Conservation (phyloP, 2,888 invertebrate species). For the Terebella lapidaria region DNA sequence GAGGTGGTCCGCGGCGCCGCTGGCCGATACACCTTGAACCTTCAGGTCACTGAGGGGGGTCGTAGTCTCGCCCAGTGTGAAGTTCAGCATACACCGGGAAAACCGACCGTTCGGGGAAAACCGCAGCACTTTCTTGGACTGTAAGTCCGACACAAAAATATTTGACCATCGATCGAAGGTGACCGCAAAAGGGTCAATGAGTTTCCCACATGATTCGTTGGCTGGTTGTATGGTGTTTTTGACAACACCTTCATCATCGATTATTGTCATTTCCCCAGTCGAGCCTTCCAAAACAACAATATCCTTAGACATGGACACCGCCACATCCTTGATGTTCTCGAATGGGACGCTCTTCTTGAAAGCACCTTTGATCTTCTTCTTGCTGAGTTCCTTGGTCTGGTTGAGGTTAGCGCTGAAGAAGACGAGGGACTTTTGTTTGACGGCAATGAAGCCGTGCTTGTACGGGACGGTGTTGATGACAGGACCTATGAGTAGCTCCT, state of each 20-base stretch:
- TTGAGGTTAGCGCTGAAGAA: conserved; percentile 8
- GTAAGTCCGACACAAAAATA: conserved; percentile 16
- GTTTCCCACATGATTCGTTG: conserved; percentile 10
- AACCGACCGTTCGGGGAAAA: conserved; percentile 12
- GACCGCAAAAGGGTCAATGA: conserved; percentile 10
- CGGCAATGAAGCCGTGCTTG: conserved; percentile 16
- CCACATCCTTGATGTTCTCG: conserved; percentile 11
- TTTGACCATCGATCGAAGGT: conserved; percentile 11
- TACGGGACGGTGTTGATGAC: conserved; percentile 9
- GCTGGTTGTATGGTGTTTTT: conserved; percentile 7
- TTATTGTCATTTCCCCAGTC: conserved; percentile 6
- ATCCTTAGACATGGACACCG: conserved; percentile 6
- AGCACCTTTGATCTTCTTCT: neutral
- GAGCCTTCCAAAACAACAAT: conserved; percentile 8
- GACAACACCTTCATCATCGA: conserved; percentile 10
- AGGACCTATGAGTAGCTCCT: conserved; percentile 7
- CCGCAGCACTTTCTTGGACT: conserved; percentile 11
- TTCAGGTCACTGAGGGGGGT: neutral
- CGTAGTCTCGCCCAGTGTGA: neutral
- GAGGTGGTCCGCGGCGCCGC: conserved; percentile 7
- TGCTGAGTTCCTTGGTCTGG: conserved; percentile 7
- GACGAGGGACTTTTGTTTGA: conserved; percentile 7
- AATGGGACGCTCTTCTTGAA: conserved; percentile 8
- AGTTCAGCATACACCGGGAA: conserved; percentile 10
- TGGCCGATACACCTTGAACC: conserved; percentile 4